A percentile compares a stretch with the other conserved stretches of the same genome.
These are phyloP conservation scores for Diploscapter pachys DNA, from an alignment of 1,140 invertebrate genomes.

Conservation along the genomic window DNA sequence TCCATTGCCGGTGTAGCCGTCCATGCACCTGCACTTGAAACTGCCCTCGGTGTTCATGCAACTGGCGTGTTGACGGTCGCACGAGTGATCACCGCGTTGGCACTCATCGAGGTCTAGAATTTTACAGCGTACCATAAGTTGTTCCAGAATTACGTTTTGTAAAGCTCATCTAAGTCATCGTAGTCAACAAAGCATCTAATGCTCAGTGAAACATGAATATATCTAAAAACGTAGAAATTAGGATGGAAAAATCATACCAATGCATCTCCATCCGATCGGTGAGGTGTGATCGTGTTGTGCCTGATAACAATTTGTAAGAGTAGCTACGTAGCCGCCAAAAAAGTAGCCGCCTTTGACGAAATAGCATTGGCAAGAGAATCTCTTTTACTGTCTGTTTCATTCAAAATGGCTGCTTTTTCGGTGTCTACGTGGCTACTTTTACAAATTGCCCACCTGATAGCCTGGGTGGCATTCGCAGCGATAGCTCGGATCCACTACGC, in stretches of 20 bases:
- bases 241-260: slow-evolving; percentile 40
- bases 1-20: slow-evolving; percentile 67
- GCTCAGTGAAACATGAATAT: too few relatives aligned
- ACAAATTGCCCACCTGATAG: slow-evolving; percentile 28
- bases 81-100: slow-evolving; percentile 71
- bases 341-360: too few relatives aligned
- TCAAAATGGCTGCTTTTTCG: too few relatives aligned
- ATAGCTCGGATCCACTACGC: slow-evolving; percentile 48
- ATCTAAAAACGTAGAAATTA: slow-evolving; percentile 16
- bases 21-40: slow-evolving; percentile 72
- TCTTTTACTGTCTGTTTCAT: too few relatives aligned
- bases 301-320: not conserved
- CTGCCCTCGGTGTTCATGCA: slow-evolving; percentile 79
- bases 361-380: too few relatives aligned
- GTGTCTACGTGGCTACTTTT: too few relatives aligned
- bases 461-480: slow-evolving; percentile 59
- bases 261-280: slow-evolving; percentile 43
- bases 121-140: slow-evolving; percentile 60
- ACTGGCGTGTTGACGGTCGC: slow-evolving; percentile 72
- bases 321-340: too few relatives aligned
- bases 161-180: too few relatives aligned
- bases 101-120: slow-evolving; percentile 81
- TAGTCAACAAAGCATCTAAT: too few relatives aligned
- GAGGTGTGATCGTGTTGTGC: slow-evolving; percentile 37
- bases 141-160: not conserved